Evolutionary conservation across 2,797 vertebrate species (phyloP), one percentile per base, ranked within the genome.

Genomic region (Carcharodon carcharias): DNA sequence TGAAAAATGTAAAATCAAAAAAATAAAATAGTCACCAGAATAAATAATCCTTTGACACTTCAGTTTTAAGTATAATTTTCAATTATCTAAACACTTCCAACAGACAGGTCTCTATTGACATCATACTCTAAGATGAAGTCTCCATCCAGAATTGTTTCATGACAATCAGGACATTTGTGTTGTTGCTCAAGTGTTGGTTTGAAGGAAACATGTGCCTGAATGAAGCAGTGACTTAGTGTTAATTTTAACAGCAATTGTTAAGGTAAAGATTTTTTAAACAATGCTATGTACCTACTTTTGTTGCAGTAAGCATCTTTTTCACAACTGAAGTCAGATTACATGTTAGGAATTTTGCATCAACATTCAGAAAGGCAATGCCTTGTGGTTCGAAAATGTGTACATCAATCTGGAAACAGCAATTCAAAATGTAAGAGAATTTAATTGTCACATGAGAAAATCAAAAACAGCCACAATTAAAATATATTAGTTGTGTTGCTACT

Each of bases 121-220:
- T 98, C 98, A 71, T 98, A 98, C 91, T 96, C 96, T 96, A 98
- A 96, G 67, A 98, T 96, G 96, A 98, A 97, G 96, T 98, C 98
- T 96, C 98, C 98, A 63, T 98, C 98, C 97, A 98, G 91, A 56
- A 98, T 98, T 2, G 97, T 56, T 54, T 97, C 96, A 85, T 96
- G 97, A 97, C 98, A 98, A 88, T 95, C 96, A 82, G 97, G 96
- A 97, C 98, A 98, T 0, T 85, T 95, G 94, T 96, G 98, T 96
- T 98, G 98, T 96, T 98, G 98, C 16, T 97, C 97, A 93, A 0
- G 96, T 4, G 98, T 98, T 1, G 98, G 98, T 96, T 98, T 97
- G 96, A 98, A 98, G 96, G 97, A 65, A 82, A 98, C 97, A 97
- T 97, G 97, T 0, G 96, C 98, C 98, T 98, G 96, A 40, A 96